Base-by-base conservation (phyloP, 1,140 invertebrate species). In the Tenebrio molitor region DNA sequence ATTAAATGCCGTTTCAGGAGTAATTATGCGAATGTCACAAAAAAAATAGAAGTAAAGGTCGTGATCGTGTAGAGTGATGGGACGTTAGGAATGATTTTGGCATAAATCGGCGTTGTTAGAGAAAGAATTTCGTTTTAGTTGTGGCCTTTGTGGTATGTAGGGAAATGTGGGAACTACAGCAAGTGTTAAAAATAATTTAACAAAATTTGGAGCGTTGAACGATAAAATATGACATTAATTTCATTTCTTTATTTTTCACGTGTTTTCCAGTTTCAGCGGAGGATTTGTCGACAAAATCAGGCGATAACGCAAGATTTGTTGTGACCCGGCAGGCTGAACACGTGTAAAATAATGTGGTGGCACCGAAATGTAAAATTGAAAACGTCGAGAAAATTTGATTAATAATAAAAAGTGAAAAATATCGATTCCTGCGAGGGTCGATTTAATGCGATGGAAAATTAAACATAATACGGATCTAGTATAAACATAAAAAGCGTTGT, bases 311-410 rank as follows among this genome's bases (percentile, higher is more conserved):
- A n/a, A n/a, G 19, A 50, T 50, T 50, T 50, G 16, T 50, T n/a
- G n/a, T n/a, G n/a, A n/a, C n/a, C n/a, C 7, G 2, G 7, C 36
- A 41, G 36, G 12, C 36, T 14, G 44, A 50, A 50, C 44, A 21
- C 12, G 23, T 50, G 44, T 50, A 50, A 50, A 58, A 58, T 58
- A 58, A 29, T 33, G 50, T 58, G n/a, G 21, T 34, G 50, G 23
- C 50, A 33, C 10, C 14, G 50, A 29, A 58, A 34, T n/a, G 23
- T 8, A 23, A 58, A 58, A 58, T 58, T 58, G 50, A 58, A 58
- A 58, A 58, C 29, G 50, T 58, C 50, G 50, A 14, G 23, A 6
- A 50, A 17, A 50, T 50, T n/a, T 21, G 16, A n/a, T 50, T 50
- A 50, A 17, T 50, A 46, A 46, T 46, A 50, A 33, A n/a, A 29